Conservation (phyloP, 37 sponge, comb jelly and placozoan genomes). For the Petrosia ficiformis region DNA sequence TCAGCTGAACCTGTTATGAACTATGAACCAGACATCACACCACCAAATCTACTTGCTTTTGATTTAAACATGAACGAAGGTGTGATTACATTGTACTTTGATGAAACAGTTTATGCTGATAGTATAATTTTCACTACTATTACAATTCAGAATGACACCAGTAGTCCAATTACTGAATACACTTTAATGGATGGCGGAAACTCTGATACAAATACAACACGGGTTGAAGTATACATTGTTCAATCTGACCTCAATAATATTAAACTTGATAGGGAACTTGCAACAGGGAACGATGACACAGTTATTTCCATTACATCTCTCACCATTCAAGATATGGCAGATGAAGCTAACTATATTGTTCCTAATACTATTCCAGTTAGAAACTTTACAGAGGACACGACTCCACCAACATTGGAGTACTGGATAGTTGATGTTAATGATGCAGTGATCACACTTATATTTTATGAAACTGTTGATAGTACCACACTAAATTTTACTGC, state of each 20-base stretch:
- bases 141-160: conserved; percentile 9
- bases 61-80: conserved; percentile 74
- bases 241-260: conserved; percentile 51
- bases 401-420: conserved; percentile 49
- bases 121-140: conserved; percentile 30
- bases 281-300: conserved; percentile 52
- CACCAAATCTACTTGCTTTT: conserved; percentile 61
- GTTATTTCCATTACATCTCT: conserved; percentile 24
- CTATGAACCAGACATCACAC: conserved; percentile 55
- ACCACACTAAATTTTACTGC: conserved; percentile 46
- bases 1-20: conserved; percentile 34
- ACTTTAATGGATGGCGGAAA: conserved; percentile 16
- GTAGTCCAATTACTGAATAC: conserved; percentile 5
- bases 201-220: conserved; percentile 30
- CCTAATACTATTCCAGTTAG: conserved; percentile 6
- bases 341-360: conserved; percentile 47
- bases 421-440: conserved; percentile 52
- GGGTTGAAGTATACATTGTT: conserved; percentile 42
- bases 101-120: conserved; percentile 68
- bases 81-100: conserved; percentile 62
- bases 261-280: conserved; percentile 55
- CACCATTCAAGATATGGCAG: conserved; percentile 49
- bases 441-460: conserved; percentile 41
- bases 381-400: conserved; percentile 63
- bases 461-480: conserved; percentile 75